A percentile compares a stretch with the other conserved stretches of the same genome.
phyloP scores from a whole-genome alignment of 2,888 invertebrate species.

The Malthinus flaveolus region DNA sequence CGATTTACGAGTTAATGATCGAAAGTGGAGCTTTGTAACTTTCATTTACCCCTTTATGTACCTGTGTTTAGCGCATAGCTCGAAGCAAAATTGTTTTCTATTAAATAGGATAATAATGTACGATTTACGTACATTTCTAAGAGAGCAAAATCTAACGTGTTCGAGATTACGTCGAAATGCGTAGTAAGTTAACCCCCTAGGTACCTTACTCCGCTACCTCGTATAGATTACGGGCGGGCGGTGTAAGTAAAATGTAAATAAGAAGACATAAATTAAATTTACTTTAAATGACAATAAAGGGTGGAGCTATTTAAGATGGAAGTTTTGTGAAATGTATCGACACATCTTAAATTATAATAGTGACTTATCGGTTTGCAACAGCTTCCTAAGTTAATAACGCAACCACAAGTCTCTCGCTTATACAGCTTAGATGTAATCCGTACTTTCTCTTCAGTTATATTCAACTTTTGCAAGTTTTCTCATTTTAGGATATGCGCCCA shows the following conservation, averaged over 20 bases:
- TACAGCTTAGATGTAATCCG: conserved; percentile 45
- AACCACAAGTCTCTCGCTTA: conserved; percentile 40
- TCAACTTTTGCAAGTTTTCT: conserved; percentile 45
- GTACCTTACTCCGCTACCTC: no score
- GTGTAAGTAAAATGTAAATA: no score
- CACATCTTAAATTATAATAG: conserved; percentile 42
- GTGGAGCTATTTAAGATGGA: not conserved
- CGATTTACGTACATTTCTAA: conserved; percentile 18
- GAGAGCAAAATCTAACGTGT: conserved; percentile 17
- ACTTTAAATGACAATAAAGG: no score
- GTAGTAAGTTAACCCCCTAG: no score
- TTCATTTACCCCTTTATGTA: conserved; percentile 31
- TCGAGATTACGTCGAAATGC: conserved; percentile 17
- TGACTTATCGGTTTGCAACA: conserved; percentile 44
- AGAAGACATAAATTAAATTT: no score
- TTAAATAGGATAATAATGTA: conserved; percentile 22
- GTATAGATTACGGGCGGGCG: no score
- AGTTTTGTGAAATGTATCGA: conserved; percentile 32
- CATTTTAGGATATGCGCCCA: conserved; percentile 39
- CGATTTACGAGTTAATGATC: not conserved
- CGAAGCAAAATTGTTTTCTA: conserved; percentile 15
- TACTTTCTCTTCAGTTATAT: conserved; percentile 44
- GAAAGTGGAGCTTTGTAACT: conserved; percentile 20
- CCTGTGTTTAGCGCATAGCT: conserved; percentile 25
- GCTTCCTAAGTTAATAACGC: conserved; percentile 45